These are phyloP conservation scores for Corythornis leucogaster DNA, from an alignment of 2,797 vertebrate species.

Conservation along the genomic window DNA sequence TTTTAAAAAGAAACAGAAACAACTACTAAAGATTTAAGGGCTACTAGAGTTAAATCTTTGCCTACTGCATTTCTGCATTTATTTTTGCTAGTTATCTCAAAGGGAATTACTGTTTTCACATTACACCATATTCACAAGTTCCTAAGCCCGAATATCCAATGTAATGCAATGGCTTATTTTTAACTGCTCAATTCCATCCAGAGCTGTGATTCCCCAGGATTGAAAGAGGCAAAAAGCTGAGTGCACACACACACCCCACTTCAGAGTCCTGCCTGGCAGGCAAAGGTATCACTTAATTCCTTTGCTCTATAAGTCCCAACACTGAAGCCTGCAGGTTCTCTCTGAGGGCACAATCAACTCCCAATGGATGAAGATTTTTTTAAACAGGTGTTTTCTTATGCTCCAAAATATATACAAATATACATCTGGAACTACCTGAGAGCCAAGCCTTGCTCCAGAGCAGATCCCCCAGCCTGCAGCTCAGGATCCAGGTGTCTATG, in stretches of 20 bases:
- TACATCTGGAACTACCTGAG: neutral
- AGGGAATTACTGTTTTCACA: neutral
- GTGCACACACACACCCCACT: fast-evolving
- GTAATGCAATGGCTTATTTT: neutral
- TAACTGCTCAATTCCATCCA: neutral
- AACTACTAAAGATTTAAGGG: neutral
- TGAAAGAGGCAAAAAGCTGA: neutral
- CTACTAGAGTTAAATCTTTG: neutral
- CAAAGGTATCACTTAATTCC: neutral
- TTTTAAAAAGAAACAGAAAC: neutral
- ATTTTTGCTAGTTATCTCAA: neutral
- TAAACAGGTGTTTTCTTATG: neutral
- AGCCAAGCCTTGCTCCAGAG: neutral
- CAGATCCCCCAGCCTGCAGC: neutral
- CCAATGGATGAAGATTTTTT: neutral
- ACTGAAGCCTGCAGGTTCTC: neutral
- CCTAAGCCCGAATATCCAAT: neutral
- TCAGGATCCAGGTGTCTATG: neutral
- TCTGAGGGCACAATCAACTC: neutral
- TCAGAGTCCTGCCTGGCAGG: neutral
- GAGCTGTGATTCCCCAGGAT: neutral
- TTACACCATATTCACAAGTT: neutral
- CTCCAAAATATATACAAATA: neutral
- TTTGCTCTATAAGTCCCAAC: neutral
- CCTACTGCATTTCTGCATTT: neutral